Evolutionary conservation across 2,888 invertebrate genomes (phyloP), one percentile per base, ranked within the genome.

Genomic region (Calliscelio sp.): DNA sequence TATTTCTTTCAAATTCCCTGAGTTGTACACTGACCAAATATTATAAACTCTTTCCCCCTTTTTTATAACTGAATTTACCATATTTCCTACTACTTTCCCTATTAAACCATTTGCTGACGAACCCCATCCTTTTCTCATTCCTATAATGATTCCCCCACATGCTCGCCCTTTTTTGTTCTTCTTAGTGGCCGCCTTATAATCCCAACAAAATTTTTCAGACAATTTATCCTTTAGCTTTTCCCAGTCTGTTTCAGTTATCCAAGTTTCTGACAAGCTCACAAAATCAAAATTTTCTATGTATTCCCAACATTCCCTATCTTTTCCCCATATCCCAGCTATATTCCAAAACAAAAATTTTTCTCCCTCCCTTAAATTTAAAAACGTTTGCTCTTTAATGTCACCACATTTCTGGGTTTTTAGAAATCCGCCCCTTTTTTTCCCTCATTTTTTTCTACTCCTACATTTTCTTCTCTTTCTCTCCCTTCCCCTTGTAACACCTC

Each of bases 211-310:
- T 0, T 46, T 74, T 4, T 59, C 38, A 2, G 85, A 51, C 1
- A 86, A 18, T 1, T 18, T 74, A 0, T 16, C 6, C 10, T 38
- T 78, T 7, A 63, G n/a, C 7, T 18, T 65, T 0, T 55, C 49
- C 84, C 86, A 85, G 0, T 20, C 63, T 22, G 84, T 86, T 28
- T 85, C 80, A 6, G 55, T 79, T 20, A 84, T 8, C 86, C 86
- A 85, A 6, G 86, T 87, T 25, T 85, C 83, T 7, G 28, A 20
- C 55, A 86, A 16, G 6, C 68, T 68, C 10, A 87, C 28, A 2
- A 82, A 66, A 4, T 86, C 83, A 22, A 65, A 84, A 11, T 1
- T 41, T 24, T 61, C 41, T 24, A 61, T 18, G 25, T 41, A 61
- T 18, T 41, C 16, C 61, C 61, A 61, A 24, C 41, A 22, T 7